Evolutionary conservation across 2,797 vertebrate genomes (phyloP).

Genomic region (Knipowitschia caucasica): DNA sequence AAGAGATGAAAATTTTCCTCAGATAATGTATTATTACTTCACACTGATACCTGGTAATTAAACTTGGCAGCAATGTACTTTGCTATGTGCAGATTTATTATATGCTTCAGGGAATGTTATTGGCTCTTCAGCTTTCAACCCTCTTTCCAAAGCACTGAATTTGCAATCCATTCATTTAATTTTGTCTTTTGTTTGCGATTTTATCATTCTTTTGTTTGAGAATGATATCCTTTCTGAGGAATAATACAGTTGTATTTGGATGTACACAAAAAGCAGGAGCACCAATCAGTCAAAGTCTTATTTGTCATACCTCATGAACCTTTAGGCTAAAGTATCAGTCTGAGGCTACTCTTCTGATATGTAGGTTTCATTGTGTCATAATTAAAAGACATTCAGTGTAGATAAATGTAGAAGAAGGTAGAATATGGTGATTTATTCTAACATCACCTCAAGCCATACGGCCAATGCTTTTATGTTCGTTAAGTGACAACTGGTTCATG

Average conservation of each 20-base stretch:
- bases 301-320: constrained; percentile 24
- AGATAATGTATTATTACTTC: constrained; percentile 17
- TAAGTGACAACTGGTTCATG: background rate
- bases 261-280: constrained; percentile 39
- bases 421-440: background rate
- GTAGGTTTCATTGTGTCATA: constrained; percentile 15
- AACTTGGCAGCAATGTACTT: constrained; percentile 21
- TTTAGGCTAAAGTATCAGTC: constrained; percentile 26
- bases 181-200: constrained; percentile 22
- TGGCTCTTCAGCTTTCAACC: constrained; percentile 16
- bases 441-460: background rate
- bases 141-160: constrained; percentile 21
- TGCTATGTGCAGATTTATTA: constrained; percentile 29
- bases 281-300: constrained; percentile 43
- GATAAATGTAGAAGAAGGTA: constrained; percentile 3
- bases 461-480: background rate
- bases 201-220: constrained; percentile 27
- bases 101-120: constrained; percentile 28
- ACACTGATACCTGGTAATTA: constrained; percentile 23
- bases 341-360: constrained; percentile 19
- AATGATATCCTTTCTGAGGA: constrained; percentile 23
- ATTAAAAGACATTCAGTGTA: constrained; percentile 13
- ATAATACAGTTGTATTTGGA: constrained; percentile 17
- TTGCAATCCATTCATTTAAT: constrained; percentile 9
- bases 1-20: constrained; percentile 16